These are phyloP conservation scores for Salvelinus namaycush DNA, from an alignment of 2,113 vertebrate species.

Conservation along the genomic window DNA sequence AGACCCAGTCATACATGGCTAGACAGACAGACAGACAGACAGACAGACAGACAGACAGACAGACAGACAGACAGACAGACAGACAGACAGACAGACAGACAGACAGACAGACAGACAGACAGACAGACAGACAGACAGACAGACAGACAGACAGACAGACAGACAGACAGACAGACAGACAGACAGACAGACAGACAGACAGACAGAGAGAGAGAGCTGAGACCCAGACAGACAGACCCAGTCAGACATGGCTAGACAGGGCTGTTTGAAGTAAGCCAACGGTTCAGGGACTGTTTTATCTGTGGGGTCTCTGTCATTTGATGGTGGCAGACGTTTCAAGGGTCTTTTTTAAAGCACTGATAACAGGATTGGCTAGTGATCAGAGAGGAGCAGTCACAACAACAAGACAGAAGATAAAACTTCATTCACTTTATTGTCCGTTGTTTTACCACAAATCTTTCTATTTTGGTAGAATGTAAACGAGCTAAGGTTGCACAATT, in stretches of 20 bases:
- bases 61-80: not conserved
- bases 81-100: too few species aligned
- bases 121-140: not conserved
- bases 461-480: too few species aligned
- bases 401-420: not conserved
- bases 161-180: not conserved
- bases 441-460: too few species aligned
- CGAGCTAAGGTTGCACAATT: too few species aligned
- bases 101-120: not conserved
- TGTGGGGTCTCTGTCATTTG: constrained; percentile 32
- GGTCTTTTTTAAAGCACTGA: constrained; percentile 60
- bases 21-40: too few species aligned
- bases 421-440: not conserved
- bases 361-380: constrained; percentile 46
- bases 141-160: not conserved
- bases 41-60: too few species aligned
- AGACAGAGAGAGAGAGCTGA: not conserved
- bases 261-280: constrained; percentile 38
- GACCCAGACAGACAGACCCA: constrained; percentile 11
- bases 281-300: constrained; percentile 50
- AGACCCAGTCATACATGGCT: too few species aligned
- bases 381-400: constrained; percentile 34
- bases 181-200: not conserved
- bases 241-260: not conserved
- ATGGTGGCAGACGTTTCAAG: constrained; percentile 49